Conservation (phyloP, 2,797 vertebrate genomes). For the Tangara arthus region DNA sequence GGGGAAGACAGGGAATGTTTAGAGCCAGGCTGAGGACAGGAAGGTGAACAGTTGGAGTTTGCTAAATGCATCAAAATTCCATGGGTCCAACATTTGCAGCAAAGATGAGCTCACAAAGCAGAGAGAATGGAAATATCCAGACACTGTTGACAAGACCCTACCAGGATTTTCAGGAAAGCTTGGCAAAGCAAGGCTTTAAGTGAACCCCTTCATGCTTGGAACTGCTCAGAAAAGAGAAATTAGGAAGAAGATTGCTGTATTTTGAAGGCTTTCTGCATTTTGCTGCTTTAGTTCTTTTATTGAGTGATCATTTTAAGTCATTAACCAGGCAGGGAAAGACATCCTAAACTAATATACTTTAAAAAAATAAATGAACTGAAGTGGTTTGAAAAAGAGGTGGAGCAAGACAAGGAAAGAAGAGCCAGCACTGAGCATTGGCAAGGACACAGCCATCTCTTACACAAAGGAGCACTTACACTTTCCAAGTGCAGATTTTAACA, state of each 20-base stretch:
- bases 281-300: neutral
- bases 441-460: conserved; percentile 8
- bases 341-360: conserved; percentile 37
- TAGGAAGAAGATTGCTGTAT: neutral
- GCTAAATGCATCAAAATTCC: neutral
- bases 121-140: neutral
- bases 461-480: conserved; percentile 65
- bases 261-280: neutral
- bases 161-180: conserved; percentile 34
- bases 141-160: conserved; percentile 16
- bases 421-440: conserved; percentile 43
- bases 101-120: neutral
- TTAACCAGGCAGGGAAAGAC: neutral
- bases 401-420: conserved; percentile 34
- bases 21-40: neutral
- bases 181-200: conserved; percentile 8
- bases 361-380: conserved; percentile 40
- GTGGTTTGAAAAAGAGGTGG: conserved; percentile 69
- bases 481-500: neutral
- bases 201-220: conserved; percentile 3
- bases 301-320: neutral
- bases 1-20: neutral
- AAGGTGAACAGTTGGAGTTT: neutral
- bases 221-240: neutral
- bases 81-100: rapidly evolving